These are phyloP conservation scores for Peromyscus californicus DNA, from an alignment of 2,113 vertebrate species.

Conservation along the genomic window DNA sequence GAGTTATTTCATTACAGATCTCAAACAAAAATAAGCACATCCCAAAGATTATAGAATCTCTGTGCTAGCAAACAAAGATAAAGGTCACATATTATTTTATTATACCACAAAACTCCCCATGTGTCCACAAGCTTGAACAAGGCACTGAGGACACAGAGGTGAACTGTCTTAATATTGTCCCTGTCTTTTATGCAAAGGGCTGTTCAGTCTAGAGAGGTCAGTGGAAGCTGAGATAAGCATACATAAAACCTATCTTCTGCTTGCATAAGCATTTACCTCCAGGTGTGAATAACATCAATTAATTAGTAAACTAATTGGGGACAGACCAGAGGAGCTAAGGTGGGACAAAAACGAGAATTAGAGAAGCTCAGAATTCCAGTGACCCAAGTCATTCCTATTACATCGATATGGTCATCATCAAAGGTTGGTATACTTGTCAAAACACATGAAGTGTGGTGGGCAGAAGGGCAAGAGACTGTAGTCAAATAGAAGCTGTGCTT, in stretches of 20 bases:
- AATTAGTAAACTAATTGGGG: not conserved
- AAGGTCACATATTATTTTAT: not conserved
- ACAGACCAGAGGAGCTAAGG: not conserved
- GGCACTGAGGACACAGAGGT: not conserved
- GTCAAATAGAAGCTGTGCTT: not conserved
- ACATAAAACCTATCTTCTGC: not conserved
- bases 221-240: constrained; percentile 5
- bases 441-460: not conserved
- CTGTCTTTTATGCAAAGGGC: not conserved
- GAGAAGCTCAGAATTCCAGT: not conserved
- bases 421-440: not conserved
- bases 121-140: not conserved
- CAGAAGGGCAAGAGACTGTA: not conserved
- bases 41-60: not conserved
- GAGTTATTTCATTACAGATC: not conserved
- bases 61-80: not conserved
- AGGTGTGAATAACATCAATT: not conserved
- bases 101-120: too few species aligned
- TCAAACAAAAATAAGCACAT: not conserved
- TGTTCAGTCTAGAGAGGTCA: not conserved
- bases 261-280: not conserved
- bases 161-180: not conserved
- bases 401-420: not conserved
- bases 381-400: not conserved
- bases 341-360: not conserved